These are phyloP conservation scores for Notamacropus eugenii DNA, from an alignment of 2,797 vertebrate genomes.

Conservation along the genomic window DNA sequence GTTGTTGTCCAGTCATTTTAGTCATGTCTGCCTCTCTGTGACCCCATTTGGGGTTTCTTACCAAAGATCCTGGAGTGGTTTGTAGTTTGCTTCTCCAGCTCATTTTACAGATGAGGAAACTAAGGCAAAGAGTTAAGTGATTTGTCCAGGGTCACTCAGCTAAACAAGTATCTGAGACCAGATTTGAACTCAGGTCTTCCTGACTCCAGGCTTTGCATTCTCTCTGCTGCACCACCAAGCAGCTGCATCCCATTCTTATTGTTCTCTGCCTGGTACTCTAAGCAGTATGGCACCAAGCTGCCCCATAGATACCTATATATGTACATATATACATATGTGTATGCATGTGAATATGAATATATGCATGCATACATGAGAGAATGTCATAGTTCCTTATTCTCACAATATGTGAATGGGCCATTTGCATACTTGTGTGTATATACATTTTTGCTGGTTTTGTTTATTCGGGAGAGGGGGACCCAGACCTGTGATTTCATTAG, in stretches of 20 bases:
- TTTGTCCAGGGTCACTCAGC: not conserved
- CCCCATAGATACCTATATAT: not conserved
- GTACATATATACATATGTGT: not conserved
- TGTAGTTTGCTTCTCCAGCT: not conserved
- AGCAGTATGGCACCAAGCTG: not conserved
- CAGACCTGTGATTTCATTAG: not conserved
- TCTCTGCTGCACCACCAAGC: not conserved
- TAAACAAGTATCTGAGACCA: not conserved
- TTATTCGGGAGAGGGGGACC: not conserved
- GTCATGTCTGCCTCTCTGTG: not conserved
- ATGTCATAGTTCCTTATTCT: not conserved
- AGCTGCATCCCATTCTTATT: not conserved
- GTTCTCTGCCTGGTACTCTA: not conserved
- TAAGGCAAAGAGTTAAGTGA: not conserved
- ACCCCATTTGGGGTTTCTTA: not conserved
- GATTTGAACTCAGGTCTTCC: not conserved
- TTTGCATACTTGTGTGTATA: not conserved
- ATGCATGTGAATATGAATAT: not conserved
- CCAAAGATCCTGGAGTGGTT: not conserved
- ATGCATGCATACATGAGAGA: not conserved
- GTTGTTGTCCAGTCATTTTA: no score
- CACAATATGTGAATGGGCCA: not conserved
- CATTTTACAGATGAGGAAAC: not conserved
- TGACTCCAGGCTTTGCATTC: not conserved
- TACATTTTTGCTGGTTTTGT: not conserved